A percentile compares a stretch with the other conserved stretches of the same genome.
These are phyloP conservation scores for Neomorphus geoffroyi DNA, from an alignment of 2,797 vertebrate genomes.

Conservation along the genomic window DNA sequence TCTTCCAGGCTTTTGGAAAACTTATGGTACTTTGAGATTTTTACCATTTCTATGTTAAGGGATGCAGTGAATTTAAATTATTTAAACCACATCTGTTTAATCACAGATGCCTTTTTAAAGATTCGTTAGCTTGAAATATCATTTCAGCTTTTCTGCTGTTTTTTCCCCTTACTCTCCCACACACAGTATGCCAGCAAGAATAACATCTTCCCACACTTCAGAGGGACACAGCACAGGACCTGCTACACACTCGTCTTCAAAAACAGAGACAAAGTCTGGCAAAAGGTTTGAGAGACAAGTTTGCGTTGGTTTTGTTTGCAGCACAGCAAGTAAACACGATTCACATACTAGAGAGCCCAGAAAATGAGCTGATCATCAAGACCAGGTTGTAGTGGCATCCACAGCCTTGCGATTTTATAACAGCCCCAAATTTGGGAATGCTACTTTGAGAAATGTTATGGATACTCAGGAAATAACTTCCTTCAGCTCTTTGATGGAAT, in stretches of 20 bases:
- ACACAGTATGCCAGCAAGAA: slow-evolving; percentile 6
- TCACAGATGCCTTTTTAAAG: background rate
- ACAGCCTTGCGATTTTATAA: background rate
- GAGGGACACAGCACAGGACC: background rate
- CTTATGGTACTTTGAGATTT: fast-evolving
- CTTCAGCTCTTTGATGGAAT: background rate
- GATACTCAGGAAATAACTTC: background rate
- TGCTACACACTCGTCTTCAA: background rate
- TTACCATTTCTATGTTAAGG: background rate
- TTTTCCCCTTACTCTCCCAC: background rate
- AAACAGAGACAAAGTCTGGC: background rate
- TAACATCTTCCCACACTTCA: background rate
- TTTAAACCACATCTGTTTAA: slow-evolving; percentile 12
- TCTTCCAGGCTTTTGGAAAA: background rate
- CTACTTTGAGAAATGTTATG: background rate
- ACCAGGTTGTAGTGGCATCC: background rate
- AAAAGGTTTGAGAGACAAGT: background rate
- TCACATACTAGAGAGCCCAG: fast-evolving
- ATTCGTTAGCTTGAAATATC: background rate
- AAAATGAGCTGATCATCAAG: background rate
- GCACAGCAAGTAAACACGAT: background rate
- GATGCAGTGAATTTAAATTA: background rate
- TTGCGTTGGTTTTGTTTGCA: background rate
- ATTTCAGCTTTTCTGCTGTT: background rate
- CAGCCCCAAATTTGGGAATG: background rate